Evolutionary conservation across 2,888 invertebrate species (phyloP).

Genomic region (Brenthis ino): DNA sequence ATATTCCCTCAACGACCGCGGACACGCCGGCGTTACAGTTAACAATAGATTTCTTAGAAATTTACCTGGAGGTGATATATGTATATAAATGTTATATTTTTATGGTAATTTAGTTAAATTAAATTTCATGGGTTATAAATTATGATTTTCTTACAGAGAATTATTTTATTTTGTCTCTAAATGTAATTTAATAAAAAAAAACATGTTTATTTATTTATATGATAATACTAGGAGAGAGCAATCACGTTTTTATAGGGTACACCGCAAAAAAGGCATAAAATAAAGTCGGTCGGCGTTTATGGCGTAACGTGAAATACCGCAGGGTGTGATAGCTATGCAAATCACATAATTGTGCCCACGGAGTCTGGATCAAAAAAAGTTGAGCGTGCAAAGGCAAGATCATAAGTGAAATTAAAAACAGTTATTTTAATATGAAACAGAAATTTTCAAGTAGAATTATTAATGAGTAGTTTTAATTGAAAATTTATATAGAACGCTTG

Average conservation of each 20-base stretch:
- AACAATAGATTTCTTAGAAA: too few relatives aligned
- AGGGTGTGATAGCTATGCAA: slow-evolving; percentile 58
- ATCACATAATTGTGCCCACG: slow-evolving; percentile 61
- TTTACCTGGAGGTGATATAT: too few relatives aligned
- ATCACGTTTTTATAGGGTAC: slow-evolving; percentile 37
- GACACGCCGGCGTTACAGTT: too few relatives aligned
- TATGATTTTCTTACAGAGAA: too few relatives aligned
- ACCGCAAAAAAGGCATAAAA: slow-evolving; percentile 46
- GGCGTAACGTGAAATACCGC: slow-evolving; percentile 41
- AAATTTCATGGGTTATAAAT: neutral
- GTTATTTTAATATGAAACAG: slow-evolving; percentile 29
- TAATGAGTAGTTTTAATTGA: slow-evolving; percentile 26
- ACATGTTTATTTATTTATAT: slow-evolving; percentile 29
- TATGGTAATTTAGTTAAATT: neutral
- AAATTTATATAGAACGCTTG: neutral
- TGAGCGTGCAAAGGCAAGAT: slow-evolving; percentile 26
- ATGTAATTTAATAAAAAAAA: slow-evolving; percentile 10
- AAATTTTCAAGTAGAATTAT: slow-evolving; percentile 26
- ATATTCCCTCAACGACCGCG: too few relatives aligned
- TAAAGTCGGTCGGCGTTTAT: slow-evolving; percentile 41
- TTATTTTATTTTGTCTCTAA: neutral
- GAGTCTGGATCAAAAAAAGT: slow-evolving; percentile 43
- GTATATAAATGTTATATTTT: neutral
- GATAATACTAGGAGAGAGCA: slow-evolving; percentile 27
- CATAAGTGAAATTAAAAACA: slow-evolving; percentile 33